phyloP scores from a whole-genome alignment of 2,888 invertebrate genomes.

The Biston betularia region DNA sequence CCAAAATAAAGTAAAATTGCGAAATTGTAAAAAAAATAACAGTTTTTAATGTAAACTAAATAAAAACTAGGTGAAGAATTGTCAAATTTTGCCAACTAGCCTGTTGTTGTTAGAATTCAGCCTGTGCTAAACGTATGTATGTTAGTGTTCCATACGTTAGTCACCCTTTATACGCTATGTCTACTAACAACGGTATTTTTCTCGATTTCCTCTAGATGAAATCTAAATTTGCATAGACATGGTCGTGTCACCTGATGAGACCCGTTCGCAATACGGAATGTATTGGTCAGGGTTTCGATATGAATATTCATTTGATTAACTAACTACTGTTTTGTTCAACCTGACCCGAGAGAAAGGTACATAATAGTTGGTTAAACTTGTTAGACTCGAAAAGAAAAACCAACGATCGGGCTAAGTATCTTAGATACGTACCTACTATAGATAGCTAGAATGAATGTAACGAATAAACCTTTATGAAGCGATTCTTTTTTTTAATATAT shows the following conservation, averaged over 20 bases:
- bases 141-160: neutral
- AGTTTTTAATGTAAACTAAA: too few relatives aligned
- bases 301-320: constrained; percentile 64
- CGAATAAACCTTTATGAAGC: too few relatives aligned
- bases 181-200: constrained; percentile 51
- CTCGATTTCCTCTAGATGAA: constrained; percentile 57
- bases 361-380: neutral
- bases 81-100: neutral
- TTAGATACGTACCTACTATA: neutral
- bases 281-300: constrained; percentile 69
- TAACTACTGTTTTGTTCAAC: constrained; percentile 21
- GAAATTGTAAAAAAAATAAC: too few relatives aligned
- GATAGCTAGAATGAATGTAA: neutral
- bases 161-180: constrained; percentile 1
- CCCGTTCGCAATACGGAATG: constrained; percentile 53
- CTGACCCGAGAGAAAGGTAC: constrained; percentile 17
- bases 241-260: constrained; percentile 48
- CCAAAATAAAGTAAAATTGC: too few relatives aligned
- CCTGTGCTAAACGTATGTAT: neutral
- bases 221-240: constrained; percentile 61
- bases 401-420: neutral
- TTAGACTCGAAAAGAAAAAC: neutral
- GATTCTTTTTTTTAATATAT: too few relatives aligned
- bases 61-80: neutral
- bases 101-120: neutral